Evolutionary conservation across 2,888 invertebrate genomes (phyloP).

Genomic region (Lasioglossum morio): DNA sequence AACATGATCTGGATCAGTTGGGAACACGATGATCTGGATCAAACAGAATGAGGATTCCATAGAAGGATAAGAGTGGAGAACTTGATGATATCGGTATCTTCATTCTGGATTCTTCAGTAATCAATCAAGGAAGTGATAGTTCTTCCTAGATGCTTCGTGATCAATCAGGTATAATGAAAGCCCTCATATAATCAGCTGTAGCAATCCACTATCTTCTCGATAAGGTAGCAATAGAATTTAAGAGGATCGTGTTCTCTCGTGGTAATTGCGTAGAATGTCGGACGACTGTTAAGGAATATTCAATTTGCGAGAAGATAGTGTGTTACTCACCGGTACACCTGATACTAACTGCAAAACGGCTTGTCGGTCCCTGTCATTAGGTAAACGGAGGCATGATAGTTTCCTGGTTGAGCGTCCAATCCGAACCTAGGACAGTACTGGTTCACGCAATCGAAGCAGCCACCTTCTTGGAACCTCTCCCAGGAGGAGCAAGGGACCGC

Average conservation of each 20-base stretch:
- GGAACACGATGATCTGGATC: too few relatives aligned
- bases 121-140: background rate
- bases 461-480: slow-evolving; percentile 90
- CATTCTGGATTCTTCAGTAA: background rate
- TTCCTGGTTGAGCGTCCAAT: slow-evolving; percentile 86
- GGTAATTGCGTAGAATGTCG: background rate
- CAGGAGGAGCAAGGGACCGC: slow-evolving; percentile 92
- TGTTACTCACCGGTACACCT: slow-evolving; percentile 5
- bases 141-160: background rate
- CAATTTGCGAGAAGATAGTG: slow-evolving; percentile 9
- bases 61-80: background rate
- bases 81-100: background rate
- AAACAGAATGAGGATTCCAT: background rate
- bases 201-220: slow-evolving; percentile 2
- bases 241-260: background rate
- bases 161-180: background rate
- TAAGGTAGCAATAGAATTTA: background rate
- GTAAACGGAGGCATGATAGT: slow-evolving; percentile 86
- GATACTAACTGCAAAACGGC: slow-evolving; percentile 92
- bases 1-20: too few relatives aligned
- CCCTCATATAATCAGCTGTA: background rate
- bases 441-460: slow-evolving; percentile 89
- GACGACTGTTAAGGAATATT: slow-evolving; percentile 6
- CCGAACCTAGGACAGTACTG: slow-evolving; percentile 89
- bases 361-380: slow-evolving; percentile 89